Base-by-base conservation (phyloP, 2,113 vertebrate species). In the Cyanocitta stelleri region DNA sequence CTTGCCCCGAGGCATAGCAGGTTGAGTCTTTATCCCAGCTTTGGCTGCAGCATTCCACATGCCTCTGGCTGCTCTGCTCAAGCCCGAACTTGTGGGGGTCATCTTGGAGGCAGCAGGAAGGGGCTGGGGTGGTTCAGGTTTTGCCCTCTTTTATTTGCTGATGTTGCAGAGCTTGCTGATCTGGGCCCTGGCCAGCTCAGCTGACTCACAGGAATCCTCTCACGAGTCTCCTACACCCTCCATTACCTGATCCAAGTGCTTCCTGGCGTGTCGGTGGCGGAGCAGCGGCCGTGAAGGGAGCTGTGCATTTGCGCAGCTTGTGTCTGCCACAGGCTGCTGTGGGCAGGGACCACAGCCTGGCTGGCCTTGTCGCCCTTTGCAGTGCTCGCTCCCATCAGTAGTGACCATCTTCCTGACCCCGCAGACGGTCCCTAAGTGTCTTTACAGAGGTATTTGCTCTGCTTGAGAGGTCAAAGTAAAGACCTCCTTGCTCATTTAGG, bases 151-250 rank as follows among this genome's bases (percentile, higher is more conserved):
- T 95, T 93, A 91, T 95, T 92, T 58, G 76, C 89, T 78, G 89
- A 63, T 77, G 85, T 90, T 92, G 92, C 89, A 64, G 83, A 71
- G 68, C 52, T 95, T 46, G 83, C 83, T 64, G 63, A 24, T 79
- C 89, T 97, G 95, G 94, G 90, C 61, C 79, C 52, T 77, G 51
- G 95, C 95, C 95, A 95, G 90, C 76, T 84, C 0, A 6, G 74
- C 86, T 96, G 95, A 97, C 80, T 97, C 92, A 93, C 39, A 86
- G 86, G 66, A 93, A 71, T 95, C 76, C 67, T 95, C 86, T 88
- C 51, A 11, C 7, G 7, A 88, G 67, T 77, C 86, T 97, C 79
- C 73, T 93, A 23, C 93, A 93, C 90, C 94, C 94, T 97, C 92
- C 92, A 93, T 96, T 96, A 92, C 95, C 94, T 88, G 95, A 59